These are phyloP conservation scores for Trachelus troglodyta DNA, from an alignment of 2,888 invertebrate genomes.

Conservation along the genomic window DNA sequence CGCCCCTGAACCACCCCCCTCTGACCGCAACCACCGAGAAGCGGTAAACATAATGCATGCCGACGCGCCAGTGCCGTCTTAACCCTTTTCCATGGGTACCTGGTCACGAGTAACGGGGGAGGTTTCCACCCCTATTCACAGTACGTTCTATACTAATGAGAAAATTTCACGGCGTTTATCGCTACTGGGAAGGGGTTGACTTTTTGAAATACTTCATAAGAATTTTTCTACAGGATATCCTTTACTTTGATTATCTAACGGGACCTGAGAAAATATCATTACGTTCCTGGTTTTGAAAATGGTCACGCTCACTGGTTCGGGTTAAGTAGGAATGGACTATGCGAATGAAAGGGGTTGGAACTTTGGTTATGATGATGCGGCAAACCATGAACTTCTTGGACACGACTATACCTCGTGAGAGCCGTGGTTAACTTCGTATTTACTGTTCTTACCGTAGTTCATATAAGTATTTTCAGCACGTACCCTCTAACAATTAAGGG, in stretches of 20 bases:
- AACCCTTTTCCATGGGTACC: constrained; percentile 3
- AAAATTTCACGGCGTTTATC: neutral
- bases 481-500: neutral
- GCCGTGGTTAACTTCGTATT: constrained; percentile 16
- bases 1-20: constrained; percentile 32
- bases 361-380: constrained; percentile 21
- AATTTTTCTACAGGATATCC: neutral
- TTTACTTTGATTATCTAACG: neutral
- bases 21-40: constrained; percentile 39
- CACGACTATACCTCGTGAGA: constrained; percentile 15
- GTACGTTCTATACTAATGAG: neutral
- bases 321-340: neutral
- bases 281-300: neutral
- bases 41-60: constrained; percentile 33
- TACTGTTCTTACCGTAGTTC: constrained; percentile 1
- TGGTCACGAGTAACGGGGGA: neutral
- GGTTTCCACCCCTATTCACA: neutral
- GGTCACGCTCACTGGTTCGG: neutral
- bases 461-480: neutral
- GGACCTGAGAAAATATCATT: neutral
- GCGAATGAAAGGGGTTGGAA: constrained; percentile 15
- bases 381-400: constrained; percentile 20
- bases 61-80: constrained; percentile 10
- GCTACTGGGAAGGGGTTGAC: neutral
- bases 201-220: neutral